phyloP scores from a whole-genome alignment of 64 coral and sea anemone species.

The Montipora sp. region DNA sequence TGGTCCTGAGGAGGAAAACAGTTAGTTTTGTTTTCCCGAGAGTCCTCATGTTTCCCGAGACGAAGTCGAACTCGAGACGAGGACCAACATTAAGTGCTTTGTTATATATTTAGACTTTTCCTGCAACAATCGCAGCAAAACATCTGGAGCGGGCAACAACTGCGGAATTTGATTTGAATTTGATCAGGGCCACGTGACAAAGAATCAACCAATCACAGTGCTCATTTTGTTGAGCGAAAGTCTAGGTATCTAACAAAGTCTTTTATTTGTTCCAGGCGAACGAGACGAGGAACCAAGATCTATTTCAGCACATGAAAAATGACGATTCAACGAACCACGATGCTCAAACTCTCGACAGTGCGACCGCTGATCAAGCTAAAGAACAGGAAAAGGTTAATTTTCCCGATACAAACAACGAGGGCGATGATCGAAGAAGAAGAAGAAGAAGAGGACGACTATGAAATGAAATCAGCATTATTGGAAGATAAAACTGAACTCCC shows the following conservation, averaged over 20 bases:
- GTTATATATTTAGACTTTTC: too few species aligned
- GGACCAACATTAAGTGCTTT: too few species aligned
- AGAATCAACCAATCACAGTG: too few species aligned
- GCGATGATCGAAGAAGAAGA: conserved; percentile 51
- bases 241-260: background rate
- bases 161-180: too few species aligned
- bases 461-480: conserved; percentile 52
- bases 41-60: too few species aligned
- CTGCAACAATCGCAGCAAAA: too few species aligned
- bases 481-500: conserved; percentile 65
- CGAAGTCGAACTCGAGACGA: too few species aligned
- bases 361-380: conserved; percentile 92
- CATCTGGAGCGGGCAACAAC: too few species aligned
- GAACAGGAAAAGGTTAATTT: conserved; percentile 75
- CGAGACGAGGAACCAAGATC: conserved; percentile 59
- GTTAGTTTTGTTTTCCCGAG: too few species aligned
- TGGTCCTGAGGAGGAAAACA: too few species aligned
- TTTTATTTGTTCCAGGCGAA: conserved; percentile 47
- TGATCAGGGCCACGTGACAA: too few species aligned
- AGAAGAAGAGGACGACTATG: conserved; percentile 63
- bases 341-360: conserved; percentile 95
- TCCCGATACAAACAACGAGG: conserved; percentile 60
- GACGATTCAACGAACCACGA: conserved; percentile 64
- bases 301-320: conserved; percentile 83
- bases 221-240: too few species aligned